Evolutionary conservation across 2,797 vertebrate genomes (phyloP), one percentile per base, ranked within the genome.

Genomic region (Acrossocheilus wenchowensis): DNA sequence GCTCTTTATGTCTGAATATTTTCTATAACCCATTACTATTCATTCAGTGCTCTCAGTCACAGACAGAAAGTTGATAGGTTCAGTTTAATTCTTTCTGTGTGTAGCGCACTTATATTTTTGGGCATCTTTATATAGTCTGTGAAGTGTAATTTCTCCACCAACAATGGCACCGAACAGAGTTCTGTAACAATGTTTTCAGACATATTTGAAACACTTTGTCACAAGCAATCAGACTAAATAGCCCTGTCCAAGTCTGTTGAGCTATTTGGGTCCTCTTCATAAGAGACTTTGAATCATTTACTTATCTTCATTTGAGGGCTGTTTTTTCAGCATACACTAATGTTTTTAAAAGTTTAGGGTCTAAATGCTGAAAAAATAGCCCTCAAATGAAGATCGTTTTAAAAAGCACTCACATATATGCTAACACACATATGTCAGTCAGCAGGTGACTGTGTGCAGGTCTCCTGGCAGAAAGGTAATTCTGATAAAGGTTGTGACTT

Each of bases 401-500:
- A n/a, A 50, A 75, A 34, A 57, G 7, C 17, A 52, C 34, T 36
- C 11, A 36, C 3, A 14, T 6, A 30, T 21, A 52, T 36, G 74
- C 57, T 19, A 39, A 36, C 50, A 23, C 50, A 39, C 10, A 39
- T 7, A 39, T 60, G 6, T 21, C 39, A 3, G 15, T 60, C 48
- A 84, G 23, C 7, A 80, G 74, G 43, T 11, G 54, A 45, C 39
- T 54, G 0, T 66, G 30, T 54, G 26, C 62, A 36, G 60, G 21
- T 57, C 43, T 62, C 43, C 45, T 81, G 72, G 41, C 52, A 75
- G 69, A 80, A 77, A 81, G 26, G 36, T 45, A 34, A 68, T 71
- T 54, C 34, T 83, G 26, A 23, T 80, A 73, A 88, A 86, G 84
- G 81, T 88, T 23, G 23, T 73, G 82, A 64, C 68, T 79, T 86